A percentile compares a stretch with the other conserved stretches of the same genome.
Conservation (phyloP, 1,140 invertebrate genomes). For the Dreissena rostriformis region DNA sequence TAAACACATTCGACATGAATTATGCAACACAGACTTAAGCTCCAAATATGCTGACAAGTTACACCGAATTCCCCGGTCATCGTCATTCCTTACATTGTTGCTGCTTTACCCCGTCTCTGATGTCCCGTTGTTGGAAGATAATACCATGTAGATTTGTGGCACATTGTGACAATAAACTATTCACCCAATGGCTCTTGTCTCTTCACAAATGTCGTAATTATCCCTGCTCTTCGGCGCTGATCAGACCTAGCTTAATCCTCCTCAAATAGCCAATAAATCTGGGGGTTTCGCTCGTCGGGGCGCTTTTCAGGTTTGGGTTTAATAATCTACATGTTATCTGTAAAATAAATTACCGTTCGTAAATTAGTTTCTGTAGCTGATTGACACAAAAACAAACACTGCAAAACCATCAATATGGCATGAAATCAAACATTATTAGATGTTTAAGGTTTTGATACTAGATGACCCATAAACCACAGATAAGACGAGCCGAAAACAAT, state of each 20-base stretch:
- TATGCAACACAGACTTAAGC: too few relatives aligned
- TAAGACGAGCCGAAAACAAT: too few relatives aligned
- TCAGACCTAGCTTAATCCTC: not conserved
- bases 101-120: too few relatives aligned
- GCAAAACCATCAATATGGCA: not conserved
- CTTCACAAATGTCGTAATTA: not conserved
- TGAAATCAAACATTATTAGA: constrained; percentile 10
- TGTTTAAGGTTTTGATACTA: not conserved
- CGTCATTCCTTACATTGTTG: too few relatives aligned
- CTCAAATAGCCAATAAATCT: not conserved
- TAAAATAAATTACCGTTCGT: constrained; percentile 6
- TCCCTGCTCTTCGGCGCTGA: not conserved
- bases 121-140: too few relatives aligned
- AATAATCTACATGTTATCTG: constrained; percentile 4
- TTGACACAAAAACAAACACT: constrained; percentile 7
- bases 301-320: not conserved
- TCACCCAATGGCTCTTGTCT: not conserved
- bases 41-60: too few relatives aligned
- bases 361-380: not conserved
- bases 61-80: too few relatives aligned
- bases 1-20: too few relatives aligned
- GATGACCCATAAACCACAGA: too few relatives aligned
- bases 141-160: too few relatives aligned
- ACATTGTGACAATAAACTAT: too few relatives aligned
- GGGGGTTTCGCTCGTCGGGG: not conserved